These are phyloP conservation scores for Drosophila ohnishii DNA, from an alignment of 1,140 invertebrate species.

Conservation along the genomic window DNA sequence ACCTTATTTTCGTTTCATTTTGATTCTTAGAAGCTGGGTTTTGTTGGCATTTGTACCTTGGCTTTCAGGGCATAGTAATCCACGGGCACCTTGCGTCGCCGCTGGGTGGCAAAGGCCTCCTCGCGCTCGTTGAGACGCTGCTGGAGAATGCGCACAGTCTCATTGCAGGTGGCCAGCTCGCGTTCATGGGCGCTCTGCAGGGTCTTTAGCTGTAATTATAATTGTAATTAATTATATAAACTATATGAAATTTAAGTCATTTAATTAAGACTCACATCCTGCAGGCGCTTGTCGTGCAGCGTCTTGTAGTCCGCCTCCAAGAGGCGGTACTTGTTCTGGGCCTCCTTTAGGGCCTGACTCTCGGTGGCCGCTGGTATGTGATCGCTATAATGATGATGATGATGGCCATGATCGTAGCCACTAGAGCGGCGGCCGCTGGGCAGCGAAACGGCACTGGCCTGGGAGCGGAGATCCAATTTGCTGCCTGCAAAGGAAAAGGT, in stretches of 20 bases:
- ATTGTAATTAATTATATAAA: background rate
- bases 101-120: constrained; percentile 76
- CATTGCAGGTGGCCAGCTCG: constrained; percentile 85
- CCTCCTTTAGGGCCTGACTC: constrained; percentile 85
- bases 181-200: constrained; percentile 90
- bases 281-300: constrained; percentile 89
- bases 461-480: constrained; percentile 33
- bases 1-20: background rate
- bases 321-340: constrained; percentile 85
- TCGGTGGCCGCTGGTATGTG: constrained; percentile 84
- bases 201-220: constrained; percentile 86
- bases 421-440: constrained; percentile 23
- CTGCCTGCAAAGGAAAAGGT: constrained; percentile 9
- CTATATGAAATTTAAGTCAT: background rate
- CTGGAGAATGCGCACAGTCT: constrained; percentile 77
- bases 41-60: constrained; percentile 63
- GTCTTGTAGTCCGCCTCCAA: constrained; percentile 87
- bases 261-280: constrained; percentile 85
- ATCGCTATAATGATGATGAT: constrained; percentile 78
- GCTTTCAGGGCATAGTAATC: constrained; percentile 82
- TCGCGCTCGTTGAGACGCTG: constrained; percentile 81
- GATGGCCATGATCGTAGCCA: constrained; percentile 46
- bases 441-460: constrained; percentile 20
- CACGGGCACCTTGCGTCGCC: constrained; percentile 80
- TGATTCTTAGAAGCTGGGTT: constrained; percentile 1